Percentiles rank a stretch among this genome's conserved stretches.
Conservation (phyloP, 2,888 invertebrate genomes). For the Rhingia campestris region DNA sequence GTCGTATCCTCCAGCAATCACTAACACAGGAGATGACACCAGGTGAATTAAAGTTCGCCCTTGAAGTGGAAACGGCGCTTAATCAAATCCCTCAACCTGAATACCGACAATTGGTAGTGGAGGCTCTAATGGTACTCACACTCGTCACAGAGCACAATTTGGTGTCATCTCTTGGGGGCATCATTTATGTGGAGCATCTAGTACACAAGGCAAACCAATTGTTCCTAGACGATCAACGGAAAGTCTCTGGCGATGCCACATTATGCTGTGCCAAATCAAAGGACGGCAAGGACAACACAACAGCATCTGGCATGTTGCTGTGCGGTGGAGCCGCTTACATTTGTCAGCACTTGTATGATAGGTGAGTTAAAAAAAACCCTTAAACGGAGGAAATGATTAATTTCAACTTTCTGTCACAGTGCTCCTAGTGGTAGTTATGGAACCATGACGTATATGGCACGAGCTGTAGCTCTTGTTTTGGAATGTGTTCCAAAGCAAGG, state of each 20-base stretch:
- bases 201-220: constrained; percentile 97
- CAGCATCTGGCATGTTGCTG: constrained; percentile 86
- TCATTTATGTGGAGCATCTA: constrained; percentile 94
- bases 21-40: constrained; percentile 99
- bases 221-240: constrained; percentile 97
- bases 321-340: constrained; percentile 97
- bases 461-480: constrained; percentile 90
- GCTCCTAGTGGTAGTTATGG: constrained; percentile 99
- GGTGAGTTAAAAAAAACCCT: constrained; percentile 75
- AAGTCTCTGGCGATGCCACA: constrained; percentile 94
- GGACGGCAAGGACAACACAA: constrained; percentile 85
- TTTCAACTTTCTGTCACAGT: constrained; percentile 83
- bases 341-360: constrained; percentile 97
- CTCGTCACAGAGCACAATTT: constrained; percentile 94
- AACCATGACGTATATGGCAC: constrained; percentile 97
- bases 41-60: constrained; percentile 98
- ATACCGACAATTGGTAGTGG: constrained; percentile 97
- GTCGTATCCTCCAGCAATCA: constrained; percentile 93
- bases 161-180: constrained; percentile 89
- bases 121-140: constrained; percentile 97
- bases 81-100: constrained; percentile 99
- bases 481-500: constrained; percentile 90
- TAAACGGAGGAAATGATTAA: background rate
- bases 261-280: constrained; percentile 94
- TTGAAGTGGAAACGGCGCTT: constrained; percentile 97